phyloP scores from a whole-genome alignment of 2,797 vertebrate genomes.

The Pseudotriccus pelzelni region DNA sequence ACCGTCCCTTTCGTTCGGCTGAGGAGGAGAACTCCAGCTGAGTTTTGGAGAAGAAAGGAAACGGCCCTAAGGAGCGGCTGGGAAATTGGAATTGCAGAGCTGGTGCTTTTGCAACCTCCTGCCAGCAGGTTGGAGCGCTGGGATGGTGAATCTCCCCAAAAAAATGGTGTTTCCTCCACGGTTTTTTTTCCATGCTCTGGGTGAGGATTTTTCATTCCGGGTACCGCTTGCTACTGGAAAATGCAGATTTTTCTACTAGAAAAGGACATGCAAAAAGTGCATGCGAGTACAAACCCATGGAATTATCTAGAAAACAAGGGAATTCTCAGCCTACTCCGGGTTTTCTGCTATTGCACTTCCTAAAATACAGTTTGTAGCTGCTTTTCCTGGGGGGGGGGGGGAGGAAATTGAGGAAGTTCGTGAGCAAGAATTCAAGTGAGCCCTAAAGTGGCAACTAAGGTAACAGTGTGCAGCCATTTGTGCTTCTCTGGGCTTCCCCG shows the following conservation, averaged over 20 bases:
- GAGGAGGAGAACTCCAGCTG: background rate
- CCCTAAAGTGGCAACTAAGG: background rate
- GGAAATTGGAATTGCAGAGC: background rate
- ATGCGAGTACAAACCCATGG: background rate
- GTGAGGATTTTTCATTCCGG: background rate
- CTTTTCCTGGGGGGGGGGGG: background rate
- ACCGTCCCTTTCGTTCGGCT: background rate
- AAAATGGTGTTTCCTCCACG: background rate
- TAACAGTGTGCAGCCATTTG: slow-evolving; percentile 52
- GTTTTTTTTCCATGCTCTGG: background rate
- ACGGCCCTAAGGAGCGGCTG: background rate
- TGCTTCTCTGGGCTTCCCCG: slow-evolving; percentile 7
- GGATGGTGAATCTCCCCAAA: background rate
- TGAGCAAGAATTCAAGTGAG: background rate
- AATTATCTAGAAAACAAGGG: background rate
- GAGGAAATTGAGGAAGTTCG: background rate
- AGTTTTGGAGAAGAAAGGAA: background rate
- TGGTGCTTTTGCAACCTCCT: background rate
- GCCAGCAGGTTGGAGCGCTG: background rate
- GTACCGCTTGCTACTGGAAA: background rate
- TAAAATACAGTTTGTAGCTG: background rate
- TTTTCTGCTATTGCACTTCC: background rate
- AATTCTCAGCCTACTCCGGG: background rate
- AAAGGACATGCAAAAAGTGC: slow-evolving; percentile 8
- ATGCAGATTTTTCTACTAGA: background rate